Evolutionary conservation across 2,113 vertebrate genomes (phyloP).

Genomic region (Delphinapterus leucas): DNA sequence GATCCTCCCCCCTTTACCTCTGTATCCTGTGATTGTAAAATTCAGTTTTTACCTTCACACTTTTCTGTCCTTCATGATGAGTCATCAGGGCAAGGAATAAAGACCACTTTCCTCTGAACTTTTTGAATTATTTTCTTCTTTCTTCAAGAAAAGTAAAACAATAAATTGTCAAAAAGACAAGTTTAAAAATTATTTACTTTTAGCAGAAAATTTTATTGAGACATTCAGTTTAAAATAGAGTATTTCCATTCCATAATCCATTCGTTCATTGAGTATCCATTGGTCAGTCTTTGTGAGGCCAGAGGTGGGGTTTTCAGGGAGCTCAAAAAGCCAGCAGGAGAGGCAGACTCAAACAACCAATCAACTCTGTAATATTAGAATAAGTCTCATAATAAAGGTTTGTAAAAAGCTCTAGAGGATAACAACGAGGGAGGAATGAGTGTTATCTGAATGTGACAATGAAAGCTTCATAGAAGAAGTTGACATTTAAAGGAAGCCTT

Average conservation of each 20-base stretch:
- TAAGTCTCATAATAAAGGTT: background rate
- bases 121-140: constrained; percentile 12
- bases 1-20: background rate
- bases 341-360: background rate
- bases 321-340: background rate
- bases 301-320: background rate
- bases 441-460: background rate
- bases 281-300: background rate
- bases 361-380: background rate
- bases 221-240: background rate
- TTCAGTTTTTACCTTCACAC: constrained; percentile 52
- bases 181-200: background rate
- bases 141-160: background rate
- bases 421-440: background rate
- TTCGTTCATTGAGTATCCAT: background rate
- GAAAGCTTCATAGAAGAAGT: background rate
- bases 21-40: constrained; percentile 42
- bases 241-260: background rate
- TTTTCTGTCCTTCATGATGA: constrained; percentile 40
- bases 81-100: constrained; percentile 19
- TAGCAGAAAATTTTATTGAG: constrained; percentile 7
- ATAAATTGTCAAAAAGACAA: background rate
- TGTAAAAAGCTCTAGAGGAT: background rate
- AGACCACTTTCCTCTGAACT: constrained; percentile 8
- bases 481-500: background rate